A percentile compares a stretch with the other conserved stretches of the same genome.
phyloP scores from a whole-genome alignment of 2,113 vertebrate species.

The Saiga tatarica region DNA sequence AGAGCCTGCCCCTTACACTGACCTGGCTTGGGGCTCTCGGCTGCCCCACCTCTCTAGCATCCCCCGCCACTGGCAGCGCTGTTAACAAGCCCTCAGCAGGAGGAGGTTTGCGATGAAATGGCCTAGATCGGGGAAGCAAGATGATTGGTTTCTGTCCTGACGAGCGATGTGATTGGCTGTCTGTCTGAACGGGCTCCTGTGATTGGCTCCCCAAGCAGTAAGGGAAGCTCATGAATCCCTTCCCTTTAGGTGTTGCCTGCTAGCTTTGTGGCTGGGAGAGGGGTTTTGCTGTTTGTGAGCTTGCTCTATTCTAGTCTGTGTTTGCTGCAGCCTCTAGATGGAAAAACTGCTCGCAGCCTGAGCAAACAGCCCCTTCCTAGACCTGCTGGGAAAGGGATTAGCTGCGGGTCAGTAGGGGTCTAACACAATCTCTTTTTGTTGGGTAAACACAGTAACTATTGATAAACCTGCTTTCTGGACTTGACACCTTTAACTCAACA shows the following conservation, averaged over 20 bases:
- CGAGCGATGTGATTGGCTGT: constrained; percentile 15
- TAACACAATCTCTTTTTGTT: constrained; percentile 44
- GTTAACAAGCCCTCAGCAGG: background rate
- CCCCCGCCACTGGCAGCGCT: background rate
- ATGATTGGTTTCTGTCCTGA: constrained; percentile 18
- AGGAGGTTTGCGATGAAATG: background rate
- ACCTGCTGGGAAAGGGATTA: background rate
- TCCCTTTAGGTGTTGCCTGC: background rate
- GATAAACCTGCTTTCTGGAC: constrained; percentile 3
- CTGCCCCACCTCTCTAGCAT: background rate
- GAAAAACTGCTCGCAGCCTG: background rate
- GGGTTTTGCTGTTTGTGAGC: background rate
- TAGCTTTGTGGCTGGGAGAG: background rate
- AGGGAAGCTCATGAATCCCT: background rate
- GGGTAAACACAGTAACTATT: constrained; percentile 53
- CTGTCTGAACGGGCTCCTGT: background rate
- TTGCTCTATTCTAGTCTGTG: background rate
- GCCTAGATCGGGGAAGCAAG: constrained; percentile 1
- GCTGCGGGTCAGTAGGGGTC: constrained; percentile 37
- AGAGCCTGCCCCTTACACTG: background rate
- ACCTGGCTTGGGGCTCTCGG: background rate
- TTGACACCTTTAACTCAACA: constrained; percentile 40
- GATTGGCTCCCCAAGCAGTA: constrained; percentile 44
- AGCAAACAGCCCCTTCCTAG: background rate
- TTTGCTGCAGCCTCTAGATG: background rate